These are phyloP conservation scores for Nasonia oneida DNA, from an alignment of 2,888 invertebrate species.

Conservation along the genomic window DNA sequence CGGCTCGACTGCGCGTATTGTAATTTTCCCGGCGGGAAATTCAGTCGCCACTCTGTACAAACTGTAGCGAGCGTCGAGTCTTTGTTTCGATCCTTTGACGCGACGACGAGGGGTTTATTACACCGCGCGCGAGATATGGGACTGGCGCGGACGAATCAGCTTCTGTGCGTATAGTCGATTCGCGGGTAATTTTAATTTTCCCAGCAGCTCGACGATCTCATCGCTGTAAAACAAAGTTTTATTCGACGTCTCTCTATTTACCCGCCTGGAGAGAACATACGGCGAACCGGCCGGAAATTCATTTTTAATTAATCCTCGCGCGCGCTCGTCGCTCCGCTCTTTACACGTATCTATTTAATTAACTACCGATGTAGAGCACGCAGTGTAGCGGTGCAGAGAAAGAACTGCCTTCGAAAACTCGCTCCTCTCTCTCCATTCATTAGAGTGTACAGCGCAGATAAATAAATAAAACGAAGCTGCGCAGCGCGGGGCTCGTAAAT, in stretches of 20 bases:
- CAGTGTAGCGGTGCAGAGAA: neutral
- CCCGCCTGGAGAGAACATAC: neutral
- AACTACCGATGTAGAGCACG: neutral
- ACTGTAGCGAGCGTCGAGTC: neutral
- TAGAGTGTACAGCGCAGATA: conserved; percentile 4
- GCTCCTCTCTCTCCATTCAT: neutral
- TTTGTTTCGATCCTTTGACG: conserved; percentile 46
- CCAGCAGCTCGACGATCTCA: neutral
- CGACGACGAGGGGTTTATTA: conserved; percentile 17
- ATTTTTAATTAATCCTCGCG: conserved; percentile 11
- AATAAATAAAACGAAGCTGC: neutral
- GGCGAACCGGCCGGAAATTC: neutral
- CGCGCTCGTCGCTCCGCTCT: neutral
- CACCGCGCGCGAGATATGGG: neutral
- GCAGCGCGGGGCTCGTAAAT: conserved; percentile 26
- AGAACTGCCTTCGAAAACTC: neutral
- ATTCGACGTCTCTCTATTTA: conserved; percentile 4
- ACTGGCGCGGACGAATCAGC: neutral
- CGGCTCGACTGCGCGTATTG: neutral
- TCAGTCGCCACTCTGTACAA: neutral
- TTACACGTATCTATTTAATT: conserved; percentile 16
- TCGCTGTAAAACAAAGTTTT: neutral
- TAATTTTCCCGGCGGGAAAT: conserved; percentile 41
- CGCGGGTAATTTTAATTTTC: neutral
- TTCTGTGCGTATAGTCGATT: neutral